Evolutionary conservation across 53 echinoderm and acorn worm species (phyloP).

Genomic region (Astropecten irregularis): DNA sequence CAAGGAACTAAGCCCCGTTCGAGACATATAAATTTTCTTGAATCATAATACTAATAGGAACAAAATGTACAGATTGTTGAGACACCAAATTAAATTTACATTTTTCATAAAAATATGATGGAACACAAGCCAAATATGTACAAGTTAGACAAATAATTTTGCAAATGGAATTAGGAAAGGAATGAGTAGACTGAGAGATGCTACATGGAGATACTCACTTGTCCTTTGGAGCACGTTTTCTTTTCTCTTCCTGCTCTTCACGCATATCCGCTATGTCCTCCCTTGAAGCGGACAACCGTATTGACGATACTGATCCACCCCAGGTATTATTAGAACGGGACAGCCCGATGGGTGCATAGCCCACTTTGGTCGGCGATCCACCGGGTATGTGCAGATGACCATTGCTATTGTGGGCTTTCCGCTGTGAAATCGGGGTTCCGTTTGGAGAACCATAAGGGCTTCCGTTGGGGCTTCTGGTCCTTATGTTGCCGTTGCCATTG

Average conservation of each 20-base stretch:
- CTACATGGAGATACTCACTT: constrained; percentile 39
- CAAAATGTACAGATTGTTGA: too few species aligned
- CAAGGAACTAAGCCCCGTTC: too few species aligned
- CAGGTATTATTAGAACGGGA: constrained; percentile 13
- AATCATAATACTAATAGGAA: too few species aligned
- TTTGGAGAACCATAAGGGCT: not conserved
- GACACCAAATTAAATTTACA: too few species aligned
- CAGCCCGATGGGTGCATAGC: not conserved
- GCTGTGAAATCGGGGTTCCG: constrained; percentile 3
- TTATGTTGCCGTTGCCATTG: not conserved
- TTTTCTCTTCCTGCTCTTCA: constrained; percentile 19
- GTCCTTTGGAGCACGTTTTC: constrained; percentile 6
- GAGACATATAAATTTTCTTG: too few species aligned
- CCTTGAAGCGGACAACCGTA: constrained; percentile 37
- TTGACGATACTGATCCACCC: constrained; percentile 27
- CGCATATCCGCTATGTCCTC: constrained; percentile 37
- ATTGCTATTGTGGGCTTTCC: constrained; percentile 19
- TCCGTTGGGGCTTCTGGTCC: not conserved
- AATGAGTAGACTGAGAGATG: too few species aligned
- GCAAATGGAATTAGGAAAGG: too few species aligned
- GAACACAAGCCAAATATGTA: too few species aligned
- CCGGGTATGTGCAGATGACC: constrained; percentile 7
- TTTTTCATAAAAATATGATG: too few species aligned
- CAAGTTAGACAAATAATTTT: too few species aligned
- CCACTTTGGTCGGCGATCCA: not conserved